phyloP scores from a whole-genome alignment of 2,797 vertebrate species.

The Pseudopleuronectes americanus region DNA sequence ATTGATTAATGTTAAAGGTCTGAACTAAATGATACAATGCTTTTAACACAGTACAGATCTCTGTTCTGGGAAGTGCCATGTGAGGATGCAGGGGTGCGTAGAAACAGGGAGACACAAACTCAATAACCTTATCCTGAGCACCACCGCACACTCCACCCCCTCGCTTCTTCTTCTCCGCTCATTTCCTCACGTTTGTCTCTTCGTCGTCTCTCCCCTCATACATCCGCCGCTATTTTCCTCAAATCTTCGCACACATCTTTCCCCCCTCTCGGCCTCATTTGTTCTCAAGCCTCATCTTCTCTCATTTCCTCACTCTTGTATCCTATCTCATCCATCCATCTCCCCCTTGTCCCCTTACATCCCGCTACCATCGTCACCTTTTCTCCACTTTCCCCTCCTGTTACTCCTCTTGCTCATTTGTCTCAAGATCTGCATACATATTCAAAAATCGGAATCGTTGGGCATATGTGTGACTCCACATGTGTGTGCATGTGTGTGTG shows the following conservation, averaged over 20 bases:
- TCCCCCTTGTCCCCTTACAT: background rate
- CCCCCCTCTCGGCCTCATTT: slow-evolving; percentile 52
- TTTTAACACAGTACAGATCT: slow-evolving; percentile 76
- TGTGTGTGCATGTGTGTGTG: slow-evolving; percentile 6
- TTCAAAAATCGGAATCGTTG: slow-evolving; percentile 48
- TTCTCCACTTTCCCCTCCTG: background rate
- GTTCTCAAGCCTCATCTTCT: slow-evolving; percentile 58
- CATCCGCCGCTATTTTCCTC: slow-evolving; percentile 1
- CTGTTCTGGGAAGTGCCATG: slow-evolving; percentile 65
- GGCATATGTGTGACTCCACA: background rate
- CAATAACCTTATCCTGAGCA: slow-evolving; percentile 78
- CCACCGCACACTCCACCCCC: slow-evolving; percentile 54
- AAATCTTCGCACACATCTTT: slow-evolving; percentile 52
- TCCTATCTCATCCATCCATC: slow-evolving; percentile 53
- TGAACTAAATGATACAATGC: slow-evolving; percentile 76
- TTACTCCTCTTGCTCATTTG: slow-evolving; percentile 32
- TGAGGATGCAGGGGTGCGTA: slow-evolving; percentile 29
- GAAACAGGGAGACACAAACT: slow-evolving; percentile 73
- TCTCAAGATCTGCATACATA: slow-evolving; percentile 54
- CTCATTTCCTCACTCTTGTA: slow-evolving; percentile 64
- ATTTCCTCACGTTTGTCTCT: slow-evolving; percentile 76
- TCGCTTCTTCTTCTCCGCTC: slow-evolving; percentile 68
- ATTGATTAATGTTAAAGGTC: slow-evolving; percentile 79
- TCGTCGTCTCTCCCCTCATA: slow-evolving; percentile 40
- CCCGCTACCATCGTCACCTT: slow-evolving; percentile 41